Percentiles rank a stretch among this genome's conserved stretches.
These are phyloP conservation scores for Pocillopora damicornis DNA, from an alignment of 64 coral and sea anemone species.

Conservation along the genomic window DNA sequence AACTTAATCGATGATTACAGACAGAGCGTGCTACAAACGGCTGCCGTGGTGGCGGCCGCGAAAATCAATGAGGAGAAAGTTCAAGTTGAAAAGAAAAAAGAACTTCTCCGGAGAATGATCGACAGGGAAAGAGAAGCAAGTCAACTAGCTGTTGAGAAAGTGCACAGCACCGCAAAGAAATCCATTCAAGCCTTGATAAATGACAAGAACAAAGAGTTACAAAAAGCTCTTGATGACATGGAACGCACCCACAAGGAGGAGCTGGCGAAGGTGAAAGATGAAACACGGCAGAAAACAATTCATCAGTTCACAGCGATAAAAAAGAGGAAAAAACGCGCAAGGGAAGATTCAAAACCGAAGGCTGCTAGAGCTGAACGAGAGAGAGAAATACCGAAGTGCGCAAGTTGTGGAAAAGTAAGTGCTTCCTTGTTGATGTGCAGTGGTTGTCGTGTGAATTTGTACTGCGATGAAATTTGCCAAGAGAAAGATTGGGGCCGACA, in stretches of 20 bases:
- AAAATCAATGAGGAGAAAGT: conserved; percentile 45
- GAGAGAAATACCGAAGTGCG: neutral
- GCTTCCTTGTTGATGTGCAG: conserved; percentile 31
- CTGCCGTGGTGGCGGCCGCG: conserved; percentile 12
- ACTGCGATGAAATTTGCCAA: conserved; percentile 55
- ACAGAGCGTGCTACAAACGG: conserved; percentile 18
- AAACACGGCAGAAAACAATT: neutral
- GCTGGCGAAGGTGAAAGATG: neutral
- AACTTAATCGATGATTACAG: conserved; percentile 16
- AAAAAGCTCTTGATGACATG: neutral
- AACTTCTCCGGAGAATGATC: conserved; percentile 26
- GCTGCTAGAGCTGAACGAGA: neutral
- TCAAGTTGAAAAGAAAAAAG: conserved; percentile 41
- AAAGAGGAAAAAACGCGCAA: conserved; percentile 18
- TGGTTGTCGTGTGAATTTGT: neutral
- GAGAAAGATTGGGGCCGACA: conserved; percentile 33
- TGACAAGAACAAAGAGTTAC: conserved; percentile 9
- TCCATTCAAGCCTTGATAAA: conserved; percentile 10
- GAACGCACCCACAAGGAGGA: neutral
- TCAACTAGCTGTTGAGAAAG: conserved; percentile 15
- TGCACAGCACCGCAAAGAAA: conserved; percentile 26
- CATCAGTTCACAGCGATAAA: neutral
- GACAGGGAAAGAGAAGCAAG: conserved; percentile 21
- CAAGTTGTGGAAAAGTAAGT: conserved; percentile 13
- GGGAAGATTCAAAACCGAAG: neutral